Base-by-base conservation (phyloP, 2,888 invertebrate genomes). In the Drosophila algonquin region DNA sequence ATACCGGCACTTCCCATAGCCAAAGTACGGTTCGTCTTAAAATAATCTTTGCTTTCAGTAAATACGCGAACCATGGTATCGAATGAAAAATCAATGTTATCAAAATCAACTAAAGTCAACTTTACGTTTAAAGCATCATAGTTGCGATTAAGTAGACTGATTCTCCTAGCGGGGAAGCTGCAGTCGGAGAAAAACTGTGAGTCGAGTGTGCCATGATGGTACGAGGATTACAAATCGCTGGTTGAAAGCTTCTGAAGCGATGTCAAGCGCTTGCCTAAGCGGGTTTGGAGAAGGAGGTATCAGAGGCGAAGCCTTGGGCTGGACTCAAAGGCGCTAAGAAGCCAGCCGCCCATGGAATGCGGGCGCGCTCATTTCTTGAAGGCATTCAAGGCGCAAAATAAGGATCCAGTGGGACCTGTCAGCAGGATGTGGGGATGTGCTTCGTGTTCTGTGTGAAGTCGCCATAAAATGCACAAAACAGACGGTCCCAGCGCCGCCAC, bases 331-430 rank as follows among this genome's bases (percentile, higher is more conserved):
- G 63, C 69, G 52, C 27, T 16, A 59, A 50, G 51, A 63, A 40
- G 40, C 14, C 14, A 40, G n/a, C n/a, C n/a, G 40, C 14, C 40
- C 52, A 44, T 73, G 64, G 59, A 79, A 81, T 79, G 73, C 82
- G 79, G 80, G 73, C 69, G 74, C 63, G 71, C 60, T 82, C 74
- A 82, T 75, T 70, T 75, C 80, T 82, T 64, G 57, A 67, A 75
- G 80, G 77, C 77, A 80, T 78, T 80, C 80, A 70, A 57, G 77
- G 65, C 80, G 52, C 74, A 80, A 80, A 81, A 81, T 67, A 73
- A 81, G 81, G 80, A 81, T 73, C 72, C 82, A 81, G 56, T 30
- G 73, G 64, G 32, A 61, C 56, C 63, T 75, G 79, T 65, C 68
- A 65, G 32, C 52, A 48, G n/a, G 50, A n/a, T 16, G 44, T 12